Percentiles rank a stretch among this genome's conserved stretches.
These are phyloP conservation scores for Eubucco bourcierii DNA, from an alignment of 2,113 vertebrate genomes.

Conservation along the genomic window DNA sequence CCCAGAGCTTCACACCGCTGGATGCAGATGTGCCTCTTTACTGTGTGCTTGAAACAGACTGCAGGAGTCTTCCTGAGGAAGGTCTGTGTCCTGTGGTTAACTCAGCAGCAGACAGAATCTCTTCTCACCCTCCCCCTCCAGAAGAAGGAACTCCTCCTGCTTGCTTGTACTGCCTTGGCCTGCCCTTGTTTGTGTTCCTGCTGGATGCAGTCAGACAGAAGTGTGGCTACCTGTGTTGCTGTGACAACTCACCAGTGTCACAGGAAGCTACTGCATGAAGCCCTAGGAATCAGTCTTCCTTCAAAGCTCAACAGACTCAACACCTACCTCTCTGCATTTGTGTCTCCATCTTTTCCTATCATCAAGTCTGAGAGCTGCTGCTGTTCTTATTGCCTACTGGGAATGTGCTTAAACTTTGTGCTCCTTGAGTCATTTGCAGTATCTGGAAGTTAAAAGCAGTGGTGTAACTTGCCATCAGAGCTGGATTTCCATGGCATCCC, in stretches of 20 bases:
- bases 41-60: neutral
- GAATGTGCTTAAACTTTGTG: neutral
- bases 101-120: neutral
- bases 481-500: neutral
- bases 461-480: neutral
- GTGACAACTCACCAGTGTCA: neutral
- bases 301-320: neutral
- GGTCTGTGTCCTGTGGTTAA: neutral
- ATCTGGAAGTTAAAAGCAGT: neutral
- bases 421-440: neutral
- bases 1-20: neutral
- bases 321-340: neutral
- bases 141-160: neutral
- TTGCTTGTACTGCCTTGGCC: neutral
- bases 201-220: neutral
- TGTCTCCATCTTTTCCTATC: neutral
- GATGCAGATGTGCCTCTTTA: neutral
- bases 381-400: neutral
- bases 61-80: neutral
- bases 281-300: neutral
- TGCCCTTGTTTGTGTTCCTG: neutral
- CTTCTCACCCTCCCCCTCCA: neutral
- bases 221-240: neutral
- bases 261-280: neutral
- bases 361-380: neutral